A percentile compares a stretch with the other conserved stretches of the same genome.
These are phyloP conservation scores for Sanderia malayensis DNA, from an alignment of 30 jellyfish, hydroid and myxozoan species.

Conservation along the genomic window DNA sequence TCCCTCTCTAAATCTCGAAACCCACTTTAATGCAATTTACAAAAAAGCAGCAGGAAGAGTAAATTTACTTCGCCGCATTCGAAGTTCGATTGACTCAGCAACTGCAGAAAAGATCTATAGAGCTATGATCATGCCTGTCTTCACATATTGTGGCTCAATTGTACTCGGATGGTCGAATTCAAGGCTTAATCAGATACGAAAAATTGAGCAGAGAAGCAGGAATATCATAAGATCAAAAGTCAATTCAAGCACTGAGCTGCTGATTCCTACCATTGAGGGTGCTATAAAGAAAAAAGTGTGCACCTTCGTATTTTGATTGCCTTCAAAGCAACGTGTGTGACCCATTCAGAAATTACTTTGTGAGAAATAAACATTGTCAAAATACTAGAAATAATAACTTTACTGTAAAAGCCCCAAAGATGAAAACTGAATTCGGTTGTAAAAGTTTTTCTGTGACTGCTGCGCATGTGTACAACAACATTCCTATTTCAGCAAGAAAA, in stretches of 20 bases:
- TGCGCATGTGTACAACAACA: constrained; percentile 22
- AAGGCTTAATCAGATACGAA: too few relatives aligned
- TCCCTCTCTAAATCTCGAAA: constrained; percentile 47
- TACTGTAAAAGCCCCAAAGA: constrained; percentile 32
- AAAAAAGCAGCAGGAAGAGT: constrained; percentile 55
- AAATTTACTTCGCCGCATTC: constrained; percentile 54
- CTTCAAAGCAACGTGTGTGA: constrained; percentile 20
- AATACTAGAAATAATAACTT: constrained; percentile 17
- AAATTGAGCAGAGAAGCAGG: too few relatives aligned
- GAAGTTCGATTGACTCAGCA: constrained; percentile 48
- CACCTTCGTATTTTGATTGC: constrained; percentile 12
- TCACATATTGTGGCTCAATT: too few relatives aligned
- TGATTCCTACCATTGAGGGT: too few relatives aligned
- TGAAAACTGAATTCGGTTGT: constrained; percentile 36
- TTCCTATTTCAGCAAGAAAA: constrained; percentile 41
- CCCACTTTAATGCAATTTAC: constrained; percentile 35
- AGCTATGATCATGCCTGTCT: too few relatives aligned
- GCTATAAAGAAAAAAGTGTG: constrained; percentile 18
- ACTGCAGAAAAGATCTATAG: too few relatives aligned
- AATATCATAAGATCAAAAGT: too few relatives aligned
- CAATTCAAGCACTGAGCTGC: too few relatives aligned
- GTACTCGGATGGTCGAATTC: too few relatives aligned
- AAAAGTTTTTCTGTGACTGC: constrained; percentile 38
- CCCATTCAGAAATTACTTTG: constrained; percentile 8
- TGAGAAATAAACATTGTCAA: constrained; percentile 6